Evolutionary conservation across 2,888 invertebrate genomes (phyloP).

Genomic region (Thereva unica): DNA sequence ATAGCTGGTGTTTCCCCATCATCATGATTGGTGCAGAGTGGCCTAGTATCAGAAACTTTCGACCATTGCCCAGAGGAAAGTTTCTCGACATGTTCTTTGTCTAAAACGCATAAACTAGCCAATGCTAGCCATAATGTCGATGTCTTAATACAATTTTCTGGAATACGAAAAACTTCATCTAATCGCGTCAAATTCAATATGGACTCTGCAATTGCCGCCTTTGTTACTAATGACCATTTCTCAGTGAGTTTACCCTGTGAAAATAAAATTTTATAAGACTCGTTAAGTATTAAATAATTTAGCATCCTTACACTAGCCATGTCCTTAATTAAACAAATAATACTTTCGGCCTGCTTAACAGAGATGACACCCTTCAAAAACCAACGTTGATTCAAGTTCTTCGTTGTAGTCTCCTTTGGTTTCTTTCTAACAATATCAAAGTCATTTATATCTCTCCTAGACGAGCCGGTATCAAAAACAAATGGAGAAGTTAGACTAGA

Average conservation of each 20-base stretch:
- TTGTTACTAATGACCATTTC: slow-evolving; percentile 84
- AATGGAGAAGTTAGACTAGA: slow-evolving; percentile 28
- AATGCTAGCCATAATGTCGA: slow-evolving; percentile 91
- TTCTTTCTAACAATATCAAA: slow-evolving; percentile 45
- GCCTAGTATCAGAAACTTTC: slow-evolving; percentile 65
- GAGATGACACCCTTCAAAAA: slow-evolving; percentile 85
- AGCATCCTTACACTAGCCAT: slow-evolving; percentile 79
- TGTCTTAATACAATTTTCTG: slow-evolving; percentile 77
- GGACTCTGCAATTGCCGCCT: slow-evolving; percentile 84
- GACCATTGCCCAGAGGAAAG: slow-evolving; percentile 80
- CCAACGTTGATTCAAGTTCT: slow-evolving; percentile 66
- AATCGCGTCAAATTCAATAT: slow-evolving; percentile 82
- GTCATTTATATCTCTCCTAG: slow-evolving; percentile 37
- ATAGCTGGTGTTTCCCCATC: slow-evolving; percentile 91
- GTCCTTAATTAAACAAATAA: slow-evolving; percentile 85
- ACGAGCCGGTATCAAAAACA: slow-evolving; percentile 22
- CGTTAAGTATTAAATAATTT: background rate
- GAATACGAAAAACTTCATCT: slow-evolving; percentile 74
- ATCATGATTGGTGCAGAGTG: slow-evolving; percentile 94
- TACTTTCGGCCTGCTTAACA: slow-evolving; percentile 83
- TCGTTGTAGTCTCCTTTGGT: slow-evolving; percentile 46
- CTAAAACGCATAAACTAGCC: slow-evolving; percentile 90
- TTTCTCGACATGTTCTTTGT: slow-evolving; percentile 85
- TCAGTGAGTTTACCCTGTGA: slow-evolving; percentile 82
- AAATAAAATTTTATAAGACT: background rate